Evolutionary conservation across 2,113 vertebrate genomes (phyloP).

Genomic region (Dromaius novaehollandiae): DNA sequence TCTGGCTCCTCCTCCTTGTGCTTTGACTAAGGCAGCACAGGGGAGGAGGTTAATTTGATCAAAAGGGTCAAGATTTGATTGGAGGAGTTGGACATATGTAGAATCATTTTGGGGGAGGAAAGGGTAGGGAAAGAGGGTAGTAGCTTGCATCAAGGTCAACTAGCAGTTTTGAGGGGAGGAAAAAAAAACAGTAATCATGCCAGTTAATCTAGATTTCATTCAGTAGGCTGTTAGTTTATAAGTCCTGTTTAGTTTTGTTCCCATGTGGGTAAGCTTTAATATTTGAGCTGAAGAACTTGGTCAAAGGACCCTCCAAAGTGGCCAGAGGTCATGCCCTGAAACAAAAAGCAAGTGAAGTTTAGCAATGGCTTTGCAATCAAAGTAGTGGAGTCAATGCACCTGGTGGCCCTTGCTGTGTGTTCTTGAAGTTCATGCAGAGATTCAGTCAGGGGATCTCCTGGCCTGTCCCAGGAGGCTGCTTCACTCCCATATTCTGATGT

Average conservation of each 20-base stretch:
- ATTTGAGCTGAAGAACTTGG: fast-evolving
- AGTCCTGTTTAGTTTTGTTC: neutral
- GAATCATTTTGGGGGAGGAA: neutral
- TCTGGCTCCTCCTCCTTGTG: neutral
- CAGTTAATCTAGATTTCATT: neutral
- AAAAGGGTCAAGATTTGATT: neutral
- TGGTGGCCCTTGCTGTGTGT: neutral
- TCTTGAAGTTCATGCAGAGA: neutral
- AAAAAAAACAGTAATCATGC: neutral
- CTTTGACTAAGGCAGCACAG: neutral
- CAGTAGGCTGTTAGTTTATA: neutral
- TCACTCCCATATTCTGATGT: neutral
- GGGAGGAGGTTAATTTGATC: neutral
- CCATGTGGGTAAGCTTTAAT: neutral
- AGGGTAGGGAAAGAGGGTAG: neutral
- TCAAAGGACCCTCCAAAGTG: neutral
- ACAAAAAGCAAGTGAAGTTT: neutral
- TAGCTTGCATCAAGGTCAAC: neutral
- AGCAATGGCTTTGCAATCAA: neutral
- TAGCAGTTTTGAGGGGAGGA: neutral
- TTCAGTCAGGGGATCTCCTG: neutral
- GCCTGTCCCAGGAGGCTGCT: neutral
- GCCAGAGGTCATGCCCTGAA: neutral
- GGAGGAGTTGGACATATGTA: neutral
- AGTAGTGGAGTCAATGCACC: neutral